Base-by-base conservation (phyloP, 2,113 vertebrate genomes). In the Maccullochella peelii region DNA sequence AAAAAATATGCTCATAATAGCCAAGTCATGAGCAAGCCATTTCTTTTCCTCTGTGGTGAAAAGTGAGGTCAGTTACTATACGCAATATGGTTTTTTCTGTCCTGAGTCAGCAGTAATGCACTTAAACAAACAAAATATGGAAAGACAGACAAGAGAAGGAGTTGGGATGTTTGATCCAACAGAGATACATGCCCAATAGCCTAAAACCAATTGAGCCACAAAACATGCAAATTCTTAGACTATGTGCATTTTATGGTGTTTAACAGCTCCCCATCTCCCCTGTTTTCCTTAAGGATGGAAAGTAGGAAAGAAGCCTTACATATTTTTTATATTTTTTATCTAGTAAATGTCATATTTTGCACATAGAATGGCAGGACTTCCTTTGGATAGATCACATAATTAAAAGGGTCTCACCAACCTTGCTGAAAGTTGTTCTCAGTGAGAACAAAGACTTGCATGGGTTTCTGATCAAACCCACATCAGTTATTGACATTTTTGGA, bases 101-200 rank as follows among this genome's bases (percentile, higher is more conserved):
- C 74, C 78, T 85, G 87, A 87, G 57, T 91, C 88, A 92, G 89
- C 85, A 81, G 52, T 21, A 54, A 57, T 25, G 33, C 20, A n/a
- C 6, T n/a, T n/a, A 1, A 66, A 25, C 63, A 1, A 66, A 25
- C 63, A 65, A 70, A 72, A 23, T 57, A 8, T 27, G 27, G 33
- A 61, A 62, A 70, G 49, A 70, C 27, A 42, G 27, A 85, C 27
- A 16, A 57, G 25, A 69, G 62, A 49, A 58, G 5, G 47, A 81
- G n/a, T 10, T 65, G 49, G 21, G 52, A 9, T 69, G 1, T 73
- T 63, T 57, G 27, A 59, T 50, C 62, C 42, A 30, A 25, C 23
- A 12, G 52, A 52, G 57, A 82, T 63, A 8, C 57, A 73, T n/a
- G 33, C 62, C 8, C 59, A 33, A 21, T 59, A 15, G 40, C 25